Conservation (phyloP, 2,888 invertebrate genomes). For the Halictus quadricinctus region DNA sequence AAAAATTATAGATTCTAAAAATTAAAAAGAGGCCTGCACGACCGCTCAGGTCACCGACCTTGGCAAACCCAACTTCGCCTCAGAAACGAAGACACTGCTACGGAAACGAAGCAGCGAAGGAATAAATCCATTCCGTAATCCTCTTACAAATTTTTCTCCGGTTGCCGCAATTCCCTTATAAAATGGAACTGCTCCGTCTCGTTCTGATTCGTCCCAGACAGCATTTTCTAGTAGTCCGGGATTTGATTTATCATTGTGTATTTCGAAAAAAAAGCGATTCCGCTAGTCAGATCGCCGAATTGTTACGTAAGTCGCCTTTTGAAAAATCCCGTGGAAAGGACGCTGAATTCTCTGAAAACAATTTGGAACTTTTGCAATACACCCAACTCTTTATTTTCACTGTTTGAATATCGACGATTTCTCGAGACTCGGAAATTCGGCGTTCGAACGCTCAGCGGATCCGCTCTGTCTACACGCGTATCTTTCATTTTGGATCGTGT, state of each 20-base stretch:
- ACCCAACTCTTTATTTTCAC: too few species aligned
- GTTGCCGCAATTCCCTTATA: neutral
- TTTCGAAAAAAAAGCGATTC: neutral
- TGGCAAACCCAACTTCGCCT: neutral
- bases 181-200: neutral
- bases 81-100: neutral
- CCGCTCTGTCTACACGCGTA: too few species aligned
- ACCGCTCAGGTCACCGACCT: neutral
- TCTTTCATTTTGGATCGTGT: too few species aligned
- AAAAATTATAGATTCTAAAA: too few species aligned
- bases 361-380: too few species aligned
- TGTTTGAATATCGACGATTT: too few species aligned
- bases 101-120: neutral
- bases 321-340: too few species aligned
- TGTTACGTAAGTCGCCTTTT: too few species aligned
- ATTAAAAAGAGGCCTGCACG: neutral
- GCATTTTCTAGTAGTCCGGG: neutral
- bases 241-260: neutral
- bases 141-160: conserved; percentile 31
- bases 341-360: too few species aligned
- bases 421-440: too few species aligned
- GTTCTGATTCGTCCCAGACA: neutral
- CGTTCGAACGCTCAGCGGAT: too few species aligned
- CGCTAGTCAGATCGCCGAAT: neutral
- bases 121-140: conserved; percentile 1